phyloP scores from a whole-genome alignment of 2,797 vertebrate genomes.

The Gymnothorax reevesii region DNA sequence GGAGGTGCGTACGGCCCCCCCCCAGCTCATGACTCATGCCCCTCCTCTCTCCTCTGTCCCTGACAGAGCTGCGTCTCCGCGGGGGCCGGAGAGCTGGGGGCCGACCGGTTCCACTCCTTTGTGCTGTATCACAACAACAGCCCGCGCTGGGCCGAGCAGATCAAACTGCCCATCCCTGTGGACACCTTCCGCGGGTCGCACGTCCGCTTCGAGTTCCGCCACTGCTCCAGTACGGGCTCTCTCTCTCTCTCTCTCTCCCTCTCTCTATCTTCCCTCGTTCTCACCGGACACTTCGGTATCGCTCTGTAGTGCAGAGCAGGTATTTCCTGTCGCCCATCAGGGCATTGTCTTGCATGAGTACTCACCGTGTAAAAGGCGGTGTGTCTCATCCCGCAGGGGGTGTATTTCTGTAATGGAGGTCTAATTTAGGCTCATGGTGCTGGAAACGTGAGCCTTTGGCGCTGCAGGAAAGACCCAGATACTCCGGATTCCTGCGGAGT shows the following conservation, averaged over 20 bases:
- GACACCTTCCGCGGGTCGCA: constrained; percentile 95
- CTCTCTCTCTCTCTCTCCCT: neutral
- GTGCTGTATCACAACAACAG: constrained; percentile 99
- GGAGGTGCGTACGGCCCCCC: too few relatives aligned
- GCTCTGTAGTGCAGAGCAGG: neutral
- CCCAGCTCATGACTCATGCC: too few relatives aligned
- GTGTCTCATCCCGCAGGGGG: constrained; percentile 34
- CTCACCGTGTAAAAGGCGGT: constrained; percentile 42
- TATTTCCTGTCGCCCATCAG: neutral
- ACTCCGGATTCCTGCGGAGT: neutral
- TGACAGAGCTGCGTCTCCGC: constrained; percentile 86
- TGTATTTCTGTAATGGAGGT: constrained; percentile 9
- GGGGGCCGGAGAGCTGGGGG: constrained; percentile 88
- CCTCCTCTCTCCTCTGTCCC: neutral
- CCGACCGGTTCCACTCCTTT: constrained; percentile 90
- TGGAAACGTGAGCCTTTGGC: neutral
- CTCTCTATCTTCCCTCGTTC: neutral
- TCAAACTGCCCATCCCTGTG: constrained; percentile 96
- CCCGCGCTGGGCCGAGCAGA: constrained; percentile 93
- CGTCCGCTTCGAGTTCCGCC: constrained; percentile 95
- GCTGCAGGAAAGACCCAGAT: neutral
- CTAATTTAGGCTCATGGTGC: constrained; percentile 13
- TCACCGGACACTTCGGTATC: neutral
- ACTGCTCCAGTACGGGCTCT: constrained; percentile 90
- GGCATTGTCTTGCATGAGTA: constrained; percentile 50